phyloP scores from a whole-genome alignment of 2,113 vertebrate genomes.

The Eolophus roseicapilla region DNA sequence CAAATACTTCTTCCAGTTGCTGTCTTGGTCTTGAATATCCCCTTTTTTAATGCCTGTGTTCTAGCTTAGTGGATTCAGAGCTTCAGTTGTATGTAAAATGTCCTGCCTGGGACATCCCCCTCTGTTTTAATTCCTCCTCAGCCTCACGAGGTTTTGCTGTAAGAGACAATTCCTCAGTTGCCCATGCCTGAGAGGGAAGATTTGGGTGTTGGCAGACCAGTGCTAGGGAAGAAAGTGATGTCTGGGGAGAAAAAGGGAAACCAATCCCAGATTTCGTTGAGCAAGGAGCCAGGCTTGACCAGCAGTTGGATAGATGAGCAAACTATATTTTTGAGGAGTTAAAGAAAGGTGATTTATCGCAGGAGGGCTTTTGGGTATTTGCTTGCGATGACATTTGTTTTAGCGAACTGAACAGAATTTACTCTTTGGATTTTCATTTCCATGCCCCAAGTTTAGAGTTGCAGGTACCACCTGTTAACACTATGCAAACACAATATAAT shows the following conservation, averaged over 20 bases:
- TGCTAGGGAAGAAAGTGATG: neutral
- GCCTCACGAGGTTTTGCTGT: neutral
- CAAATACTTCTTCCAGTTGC: neutral
- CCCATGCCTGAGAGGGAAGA: neutral
- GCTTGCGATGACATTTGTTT: slow-evolving; percentile 16
- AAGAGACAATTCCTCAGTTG: neutral
- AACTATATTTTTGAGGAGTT: neutral
- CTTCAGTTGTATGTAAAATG: neutral
- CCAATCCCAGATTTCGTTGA: neutral
- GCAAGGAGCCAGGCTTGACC: neutral
- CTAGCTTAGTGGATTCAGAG: neutral
- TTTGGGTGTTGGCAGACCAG: neutral
- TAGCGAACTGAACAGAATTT: slow-evolving; percentile 14
- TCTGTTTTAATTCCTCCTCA: neutral
- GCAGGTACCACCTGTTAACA: slow-evolving; percentile 67
- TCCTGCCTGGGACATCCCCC: neutral
- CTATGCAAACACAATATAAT: slow-evolving; percentile 61
- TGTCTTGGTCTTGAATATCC: neutral
- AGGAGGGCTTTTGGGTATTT: neutral
- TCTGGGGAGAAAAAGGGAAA: neutral
- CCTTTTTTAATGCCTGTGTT: neutral
- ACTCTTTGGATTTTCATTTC: slow-evolving; percentile 40
- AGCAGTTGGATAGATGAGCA: neutral
- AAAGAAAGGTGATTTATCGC: neutral
- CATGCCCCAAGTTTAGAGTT: slow-evolving; percentile 52